A percentile compares a stretch with the other conserved stretches of the same genome.
Conservation (phyloP, 2,888 invertebrate genomes). For the Dusona sp. region DNA sequence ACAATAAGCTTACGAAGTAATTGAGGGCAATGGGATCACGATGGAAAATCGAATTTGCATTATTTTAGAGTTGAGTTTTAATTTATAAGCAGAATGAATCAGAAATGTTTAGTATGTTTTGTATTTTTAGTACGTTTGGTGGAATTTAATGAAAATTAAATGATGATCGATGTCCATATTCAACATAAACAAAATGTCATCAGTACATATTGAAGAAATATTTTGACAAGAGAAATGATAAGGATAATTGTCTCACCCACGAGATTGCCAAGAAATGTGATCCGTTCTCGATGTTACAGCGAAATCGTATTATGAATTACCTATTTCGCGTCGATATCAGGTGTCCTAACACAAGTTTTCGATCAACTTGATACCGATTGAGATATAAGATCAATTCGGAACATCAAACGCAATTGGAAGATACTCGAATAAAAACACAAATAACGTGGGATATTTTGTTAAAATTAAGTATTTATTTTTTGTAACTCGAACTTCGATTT, state of each 20-base stretch:
- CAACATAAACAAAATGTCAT: neutral
- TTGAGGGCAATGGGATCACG: neutral
- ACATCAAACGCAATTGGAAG: constrained; percentile 4
- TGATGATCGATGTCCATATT: neutral
- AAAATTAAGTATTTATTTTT: neutral
- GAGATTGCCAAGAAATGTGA: neutral
- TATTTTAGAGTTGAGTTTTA: neutral
- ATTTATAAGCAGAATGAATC: neutral
- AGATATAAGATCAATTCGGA: no score
- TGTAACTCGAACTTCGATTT: no score
- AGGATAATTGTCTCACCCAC: no score
- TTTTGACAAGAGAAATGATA: no score
- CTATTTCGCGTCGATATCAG: constrained; percentile 1
- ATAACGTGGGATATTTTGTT: constrained; percentile 15
- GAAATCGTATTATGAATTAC: neutral
- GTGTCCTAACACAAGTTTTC: neutral
- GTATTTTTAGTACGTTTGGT: neutral
- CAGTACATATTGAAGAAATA: no score
- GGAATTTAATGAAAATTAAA: neutral
- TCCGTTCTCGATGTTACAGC: neutral
- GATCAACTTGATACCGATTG: no score
- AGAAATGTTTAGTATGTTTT: neutral
- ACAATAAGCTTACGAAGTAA: neutral
- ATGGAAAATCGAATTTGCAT: neutral
- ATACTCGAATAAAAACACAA: constrained; percentile 19